Percentiles rank a stretch among this genome's conserved stretches.
Conservation (phyloP, 2,113 vertebrate genomes). For the Mus spicilegus region DNA sequence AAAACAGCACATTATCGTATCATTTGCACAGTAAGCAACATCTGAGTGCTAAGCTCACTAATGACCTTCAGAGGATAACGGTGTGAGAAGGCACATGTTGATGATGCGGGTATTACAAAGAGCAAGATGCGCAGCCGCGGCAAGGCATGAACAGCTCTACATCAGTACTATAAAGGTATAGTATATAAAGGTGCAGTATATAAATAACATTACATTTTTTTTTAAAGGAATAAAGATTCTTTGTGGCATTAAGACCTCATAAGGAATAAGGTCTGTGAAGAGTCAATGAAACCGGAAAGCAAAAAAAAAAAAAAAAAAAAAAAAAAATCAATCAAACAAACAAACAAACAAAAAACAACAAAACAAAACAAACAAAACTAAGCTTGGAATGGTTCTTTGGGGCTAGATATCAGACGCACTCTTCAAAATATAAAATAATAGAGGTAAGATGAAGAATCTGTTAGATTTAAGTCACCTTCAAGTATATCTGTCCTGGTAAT, state of each 20-base stretch:
- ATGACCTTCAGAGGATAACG: background rate
- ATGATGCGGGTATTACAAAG: background rate
- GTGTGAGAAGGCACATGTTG: background rate
- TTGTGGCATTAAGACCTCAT: background rate
- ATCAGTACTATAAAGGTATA: background rate
- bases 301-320: constrained; percentile 53
- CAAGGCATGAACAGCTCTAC: background rate
- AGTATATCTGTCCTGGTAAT: background rate
- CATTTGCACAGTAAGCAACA: background rate
- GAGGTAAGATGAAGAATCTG: background rate
- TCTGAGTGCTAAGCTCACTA: background rate
- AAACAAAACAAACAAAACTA: background rate
- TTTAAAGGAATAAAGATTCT: background rate
- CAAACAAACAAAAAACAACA: background rate
- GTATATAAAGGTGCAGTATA: too few relatives aligned
- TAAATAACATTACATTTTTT: background rate
- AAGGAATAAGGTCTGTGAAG: background rate
- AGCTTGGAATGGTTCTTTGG: background rate
- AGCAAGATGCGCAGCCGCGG: background rate
- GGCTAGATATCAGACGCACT: background rate
- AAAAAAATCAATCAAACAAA: background rate
- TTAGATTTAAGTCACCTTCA: constrained; percentile 40
- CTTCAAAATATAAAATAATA: background rate
- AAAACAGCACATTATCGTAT: background rate
- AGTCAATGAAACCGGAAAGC: background rate